phyloP scores from a whole-genome alignment of 2,113 vertebrate species.

The Pygoscelis adeliae region DNA sequence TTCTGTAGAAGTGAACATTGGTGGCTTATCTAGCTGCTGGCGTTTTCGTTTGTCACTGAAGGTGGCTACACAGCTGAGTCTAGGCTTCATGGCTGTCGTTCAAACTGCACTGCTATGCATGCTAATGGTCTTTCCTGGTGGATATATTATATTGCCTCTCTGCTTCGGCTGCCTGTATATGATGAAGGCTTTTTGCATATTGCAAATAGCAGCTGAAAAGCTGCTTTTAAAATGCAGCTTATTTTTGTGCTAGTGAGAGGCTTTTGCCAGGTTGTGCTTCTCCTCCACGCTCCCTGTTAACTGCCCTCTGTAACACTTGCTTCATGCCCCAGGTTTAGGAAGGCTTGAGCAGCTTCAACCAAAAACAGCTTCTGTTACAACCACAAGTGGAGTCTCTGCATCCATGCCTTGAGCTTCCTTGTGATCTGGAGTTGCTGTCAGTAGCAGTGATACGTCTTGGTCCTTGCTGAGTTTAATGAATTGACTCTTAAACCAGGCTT shows the following conservation, averaged over 20 bases:
- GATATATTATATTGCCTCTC: not conserved
- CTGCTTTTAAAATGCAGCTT: not conserved
- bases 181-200: not conserved
- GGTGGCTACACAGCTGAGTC: not conserved
- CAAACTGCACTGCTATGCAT: rapidly evolving
- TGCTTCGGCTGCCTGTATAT: not conserved
- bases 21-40: not conserved
- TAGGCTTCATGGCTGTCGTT: not conserved
- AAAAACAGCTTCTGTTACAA: not conserved
- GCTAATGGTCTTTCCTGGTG: not conserved
- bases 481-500: not conserved
- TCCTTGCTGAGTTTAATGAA: not conserved
- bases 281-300: rapidly evolving
- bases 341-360: not conserved
- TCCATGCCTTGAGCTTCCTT: not conserved
- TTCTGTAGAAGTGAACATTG: not conserved
- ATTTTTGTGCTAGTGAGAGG: not conserved
- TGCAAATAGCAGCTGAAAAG: not conserved
- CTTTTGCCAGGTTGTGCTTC: not conserved
- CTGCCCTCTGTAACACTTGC: not conserved
- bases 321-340: not conserved
- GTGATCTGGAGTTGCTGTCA: not conserved
- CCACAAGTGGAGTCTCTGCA: rapidly evolving
- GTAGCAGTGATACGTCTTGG: not conserved
- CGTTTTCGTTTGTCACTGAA: not conserved